These are phyloP conservation scores for Hylia prasina DNA, from an alignment of 2,113 vertebrate genomes.

Conservation along the genomic window DNA sequence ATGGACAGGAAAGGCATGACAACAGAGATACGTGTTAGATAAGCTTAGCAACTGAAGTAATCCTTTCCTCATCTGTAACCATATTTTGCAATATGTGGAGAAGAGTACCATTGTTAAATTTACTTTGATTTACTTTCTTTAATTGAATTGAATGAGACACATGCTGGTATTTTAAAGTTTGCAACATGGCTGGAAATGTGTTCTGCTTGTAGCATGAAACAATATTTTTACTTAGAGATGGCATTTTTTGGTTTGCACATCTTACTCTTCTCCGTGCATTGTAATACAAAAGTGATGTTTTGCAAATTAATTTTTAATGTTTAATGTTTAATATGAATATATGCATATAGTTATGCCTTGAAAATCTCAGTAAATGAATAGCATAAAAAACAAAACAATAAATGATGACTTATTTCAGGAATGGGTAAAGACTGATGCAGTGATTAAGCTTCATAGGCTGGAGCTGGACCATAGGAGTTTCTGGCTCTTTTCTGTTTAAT, in stretches of 20 bases:
- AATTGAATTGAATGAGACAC: constrained; percentile 1
- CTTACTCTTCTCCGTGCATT: constrained; percentile 72
- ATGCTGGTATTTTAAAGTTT: constrained; percentile 15
- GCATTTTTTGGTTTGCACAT: constrained; percentile 37
- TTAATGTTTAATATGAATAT: constrained; percentile 66
- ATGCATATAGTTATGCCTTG: constrained; percentile 66
- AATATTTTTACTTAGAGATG: constrained; percentile 11
- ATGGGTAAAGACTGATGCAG: constrained; percentile 58
- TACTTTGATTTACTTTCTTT: constrained; percentile 37
- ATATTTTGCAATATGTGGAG: constrained; percentile 64
- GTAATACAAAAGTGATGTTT: constrained; percentile 57
- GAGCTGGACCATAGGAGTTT: neutral
- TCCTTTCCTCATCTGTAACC: constrained; percentile 49
- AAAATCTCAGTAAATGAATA: constrained; percentile 61
- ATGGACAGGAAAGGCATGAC: constrained; percentile 56
- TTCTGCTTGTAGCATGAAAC: constrained; percentile 61
- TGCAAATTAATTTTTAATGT: constrained; percentile 64
- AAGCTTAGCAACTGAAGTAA: constrained; percentile 57
- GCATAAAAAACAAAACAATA: constrained; percentile 44
- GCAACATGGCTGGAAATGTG: neutral
- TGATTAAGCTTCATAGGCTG: constrained; percentile 55
- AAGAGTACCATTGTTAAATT: constrained; percentile 60
- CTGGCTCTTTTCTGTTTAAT: constrained; percentile 37
- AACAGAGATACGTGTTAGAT: constrained; percentile 26
- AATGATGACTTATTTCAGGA: constrained; percentile 49